Conservation (phyloP, 2,113 vertebrate genomes). For the Corynorhinus townsendii region DNA sequence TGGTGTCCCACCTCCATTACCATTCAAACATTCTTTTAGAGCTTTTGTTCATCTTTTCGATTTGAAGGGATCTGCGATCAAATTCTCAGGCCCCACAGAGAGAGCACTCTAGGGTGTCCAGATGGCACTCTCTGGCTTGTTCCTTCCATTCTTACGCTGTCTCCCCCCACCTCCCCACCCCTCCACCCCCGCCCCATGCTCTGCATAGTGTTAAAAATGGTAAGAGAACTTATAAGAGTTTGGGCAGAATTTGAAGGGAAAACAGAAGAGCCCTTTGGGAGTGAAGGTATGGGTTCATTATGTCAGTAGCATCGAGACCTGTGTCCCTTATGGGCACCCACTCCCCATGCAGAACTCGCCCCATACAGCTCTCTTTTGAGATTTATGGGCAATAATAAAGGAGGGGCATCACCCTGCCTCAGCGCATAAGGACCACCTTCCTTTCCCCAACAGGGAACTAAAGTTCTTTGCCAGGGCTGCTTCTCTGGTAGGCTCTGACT, state of each 20-base stretch:
- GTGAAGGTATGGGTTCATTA: background rate
- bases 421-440: rapidly evolving
- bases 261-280: background rate
- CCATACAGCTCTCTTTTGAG: background rate
- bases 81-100: background rate
- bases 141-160: background rate
- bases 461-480: background rate
- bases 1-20: background rate
- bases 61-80: background rate
- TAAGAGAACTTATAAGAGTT: background rate
- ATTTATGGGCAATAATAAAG: background rate
- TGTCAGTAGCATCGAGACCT: background rate
- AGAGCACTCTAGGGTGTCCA: background rate
- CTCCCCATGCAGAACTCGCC: background rate
- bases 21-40: background rate
- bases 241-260: background rate
- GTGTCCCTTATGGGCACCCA: background rate
- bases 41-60: background rate
- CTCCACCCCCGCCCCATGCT: background rate
- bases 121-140: background rate
- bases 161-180: background rate
- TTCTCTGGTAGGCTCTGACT: background rate
- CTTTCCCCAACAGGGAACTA: background rate
- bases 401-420: background rate
- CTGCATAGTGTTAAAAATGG: background rate